These are phyloP conservation scores for Poecilia latipinna DNA, from an alignment of 2,113 vertebrate genomes.

Conservation along the genomic window DNA sequence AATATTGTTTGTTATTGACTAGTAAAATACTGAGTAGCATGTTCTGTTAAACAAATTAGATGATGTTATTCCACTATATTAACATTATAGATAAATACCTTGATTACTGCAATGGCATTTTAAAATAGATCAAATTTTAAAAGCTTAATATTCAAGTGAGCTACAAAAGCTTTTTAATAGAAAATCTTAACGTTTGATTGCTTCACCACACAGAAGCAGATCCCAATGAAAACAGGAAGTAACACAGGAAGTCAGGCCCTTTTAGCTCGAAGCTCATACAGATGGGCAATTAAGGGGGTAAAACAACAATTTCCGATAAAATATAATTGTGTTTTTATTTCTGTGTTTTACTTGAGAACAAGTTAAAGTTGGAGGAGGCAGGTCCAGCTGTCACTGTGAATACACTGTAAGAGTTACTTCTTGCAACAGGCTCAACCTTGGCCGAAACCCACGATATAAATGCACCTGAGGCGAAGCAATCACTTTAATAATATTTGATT, in stretches of 20 bases:
- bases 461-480: not conserved
- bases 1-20: too few species aligned
- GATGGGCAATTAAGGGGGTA: not conserved
- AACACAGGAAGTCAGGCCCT: not conserved
- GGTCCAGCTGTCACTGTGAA: not conserved
- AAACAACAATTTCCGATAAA: not conserved
- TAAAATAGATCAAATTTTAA: too few species aligned
- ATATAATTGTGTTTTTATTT: conserved; percentile 15
- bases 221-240: conserved; percentile 20
- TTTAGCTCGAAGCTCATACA: not conserved
- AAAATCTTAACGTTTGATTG: too few species aligned
- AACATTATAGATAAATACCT: too few species aligned
- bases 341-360: not conserved
- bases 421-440: not conserved
- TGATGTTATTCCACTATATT: too few species aligned
- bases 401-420: not conserved
- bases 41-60: too few species aligned
- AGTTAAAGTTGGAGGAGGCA: not conserved
- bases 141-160: too few species aligned
- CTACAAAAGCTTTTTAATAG: too few species aligned
- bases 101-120: too few species aligned
- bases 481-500: conserved; percentile 2
- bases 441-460: not conserved
- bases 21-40: too few species aligned
- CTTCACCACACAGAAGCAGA: conserved; percentile 11